Evolutionary conservation across 2,888 invertebrate species (phyloP), one percentile per base, ranked within the genome.

Genomic region (Clusia tigrina): DNA sequence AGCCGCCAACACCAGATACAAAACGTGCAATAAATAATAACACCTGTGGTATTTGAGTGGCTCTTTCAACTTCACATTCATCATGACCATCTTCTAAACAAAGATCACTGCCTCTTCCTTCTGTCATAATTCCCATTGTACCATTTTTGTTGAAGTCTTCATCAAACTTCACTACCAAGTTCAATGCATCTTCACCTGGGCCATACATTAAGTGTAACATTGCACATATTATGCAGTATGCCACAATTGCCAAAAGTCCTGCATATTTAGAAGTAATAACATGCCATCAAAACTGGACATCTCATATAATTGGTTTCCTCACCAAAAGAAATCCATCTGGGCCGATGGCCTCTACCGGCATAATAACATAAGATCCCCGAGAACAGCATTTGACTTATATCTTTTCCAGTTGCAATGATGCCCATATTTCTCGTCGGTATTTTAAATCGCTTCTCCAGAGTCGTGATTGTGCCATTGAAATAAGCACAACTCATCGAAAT

Each of bases 381-480:
- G 32, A 88, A 86, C 62, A 90, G 84, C 54, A 90, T 82, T 72
- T 89, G 88, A 72, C 89, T 90, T 68, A 91, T 87, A 79, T 91
- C 91, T 79, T 91, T 91, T 17, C 91, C 91, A 56, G 90, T 88
- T 59, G 89, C 86, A 71, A 91, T 89, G 65, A 91, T 84, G 58
- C 90, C 90, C 68, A 89, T 88, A 3, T 89, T 89, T 76, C 86
- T 86, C 46, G 89, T 89, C 12, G 90, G 89, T 73, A 91, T 90
- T 78, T 88, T 89, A 76, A 89, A 91, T 67, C 90, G 85, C 76
- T 90, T 90, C 76, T 91, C 90, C 68, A 91, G 81, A 0, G 90
- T 90, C 22, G 90, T 89, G 58, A 90, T 88, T 17, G 89, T 90
- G 2, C 89, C 90, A 71, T 88, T 89, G 73, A 89, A 90, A 74